Conservation (phyloP, 2,888 invertebrate species). For the Artemia sinica region DNA sequence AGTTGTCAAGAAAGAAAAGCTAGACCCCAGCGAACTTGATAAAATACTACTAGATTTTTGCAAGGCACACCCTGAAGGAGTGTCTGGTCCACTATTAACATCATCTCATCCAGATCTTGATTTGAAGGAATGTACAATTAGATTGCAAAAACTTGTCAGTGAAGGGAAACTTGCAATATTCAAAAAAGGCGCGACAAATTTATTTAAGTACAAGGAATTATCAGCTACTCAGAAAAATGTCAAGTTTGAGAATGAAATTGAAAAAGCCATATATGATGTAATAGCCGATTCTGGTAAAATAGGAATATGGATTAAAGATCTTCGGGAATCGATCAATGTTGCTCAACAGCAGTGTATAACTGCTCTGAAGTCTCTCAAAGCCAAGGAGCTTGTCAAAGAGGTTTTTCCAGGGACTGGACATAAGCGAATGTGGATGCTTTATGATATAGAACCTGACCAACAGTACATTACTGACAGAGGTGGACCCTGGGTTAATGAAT, state of each 20-base stretch:
- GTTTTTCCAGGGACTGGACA: neutral
- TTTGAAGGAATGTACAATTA: neutral
- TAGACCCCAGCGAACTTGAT: neutral
- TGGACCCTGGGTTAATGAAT: neutral
- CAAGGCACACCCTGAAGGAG: slow-evolving; percentile 3
- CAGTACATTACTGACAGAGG: neutral
- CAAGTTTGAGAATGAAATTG: slow-evolving; percentile 9
- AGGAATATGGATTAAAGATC: slow-evolving; percentile 6
- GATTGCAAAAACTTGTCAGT: neutral
- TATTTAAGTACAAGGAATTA: neutral
- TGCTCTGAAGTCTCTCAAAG: neutral
- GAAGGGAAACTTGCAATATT: neutral
- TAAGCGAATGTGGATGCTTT: slow-evolving; percentile 5
- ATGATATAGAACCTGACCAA: neutral
- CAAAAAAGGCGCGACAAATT: neutral
- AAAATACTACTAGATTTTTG: neutral
- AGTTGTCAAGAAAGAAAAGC: neutral
- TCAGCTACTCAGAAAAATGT: neutral
- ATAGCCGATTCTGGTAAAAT: neutral
- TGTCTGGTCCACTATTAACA: neutral
- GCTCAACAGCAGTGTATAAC: neutral
- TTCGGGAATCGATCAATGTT: neutral
- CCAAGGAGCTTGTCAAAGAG: neutral
- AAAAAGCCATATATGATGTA: neutral
- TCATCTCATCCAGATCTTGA: neutral